Conservation (phyloP, 2,888 invertebrate species). For the Bellardia pandia region DNA sequence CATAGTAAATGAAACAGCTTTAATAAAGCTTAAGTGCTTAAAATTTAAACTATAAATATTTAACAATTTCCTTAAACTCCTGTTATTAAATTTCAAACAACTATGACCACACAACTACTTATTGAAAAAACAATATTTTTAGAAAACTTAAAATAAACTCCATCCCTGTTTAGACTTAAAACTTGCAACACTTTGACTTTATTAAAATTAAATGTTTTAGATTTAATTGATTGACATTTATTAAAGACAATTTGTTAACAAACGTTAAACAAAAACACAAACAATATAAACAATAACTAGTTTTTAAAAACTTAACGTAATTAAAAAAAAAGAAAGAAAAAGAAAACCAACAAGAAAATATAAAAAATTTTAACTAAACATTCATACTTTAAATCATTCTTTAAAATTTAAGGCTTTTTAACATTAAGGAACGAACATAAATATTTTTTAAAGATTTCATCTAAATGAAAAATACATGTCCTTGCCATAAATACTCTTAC, state of each 20-base stretch:
- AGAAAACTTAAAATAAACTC: conserved; percentile 28
- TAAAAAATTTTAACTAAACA: neutral
- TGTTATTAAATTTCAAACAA: neutral
- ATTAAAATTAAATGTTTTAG: conserved; percentile 44
- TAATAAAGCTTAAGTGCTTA: conserved; percentile 38
- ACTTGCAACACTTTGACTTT: conserved; percentile 54
- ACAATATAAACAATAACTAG: conserved; percentile 40
- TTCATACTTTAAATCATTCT: neutral
- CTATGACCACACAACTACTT: neutral
- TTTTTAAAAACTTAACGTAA: conserved; percentile 10
- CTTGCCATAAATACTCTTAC: conserved; percentile 2
- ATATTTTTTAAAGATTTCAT: too few species aligned
- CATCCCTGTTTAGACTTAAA: conserved; percentile 59
- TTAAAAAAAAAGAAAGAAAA: conserved; percentile 1
- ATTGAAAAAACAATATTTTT: conserved; percentile 13
- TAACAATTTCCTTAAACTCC: neutral
- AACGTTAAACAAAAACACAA: neutral
- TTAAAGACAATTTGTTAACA: conserved; percentile 9
- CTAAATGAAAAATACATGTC: neutral
- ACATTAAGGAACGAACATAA: too few species aligned
- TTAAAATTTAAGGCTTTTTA: neutral
- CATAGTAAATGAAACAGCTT: neutral
- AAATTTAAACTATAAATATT: neutral
- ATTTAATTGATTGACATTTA: conserved; percentile 19
- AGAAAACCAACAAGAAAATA: neutral